Conservation (phyloP, 2,113 vertebrate genomes). For the Plectropomus leopardus region DNA sequence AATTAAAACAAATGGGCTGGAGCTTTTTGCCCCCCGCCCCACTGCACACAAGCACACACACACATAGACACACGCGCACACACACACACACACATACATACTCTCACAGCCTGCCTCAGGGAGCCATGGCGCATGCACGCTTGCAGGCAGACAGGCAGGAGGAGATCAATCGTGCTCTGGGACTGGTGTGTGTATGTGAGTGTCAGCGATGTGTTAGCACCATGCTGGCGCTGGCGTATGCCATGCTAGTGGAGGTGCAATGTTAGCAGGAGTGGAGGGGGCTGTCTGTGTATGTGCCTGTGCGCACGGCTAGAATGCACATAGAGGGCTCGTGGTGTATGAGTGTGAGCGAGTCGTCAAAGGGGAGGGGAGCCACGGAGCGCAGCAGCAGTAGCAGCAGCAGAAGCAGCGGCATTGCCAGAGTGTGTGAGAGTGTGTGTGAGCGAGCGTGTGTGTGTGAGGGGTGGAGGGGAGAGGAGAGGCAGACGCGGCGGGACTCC, state of each 20-base stretch:
- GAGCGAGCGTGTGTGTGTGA: constrained; percentile 67
- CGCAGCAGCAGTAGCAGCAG: constrained; percentile 54
- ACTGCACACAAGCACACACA: constrained; percentile 53
- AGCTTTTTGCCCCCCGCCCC: constrained; percentile 65
- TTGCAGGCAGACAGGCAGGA: constrained; percentile 65
- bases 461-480: constrained; percentile 76
- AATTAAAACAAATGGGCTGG: constrained; percentile 75
- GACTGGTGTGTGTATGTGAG: constrained; percentile 57
- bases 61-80: constrained; percentile 31
- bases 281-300: constrained; percentile 69
- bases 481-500: constrained; percentile 76
- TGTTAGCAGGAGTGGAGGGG: constrained; percentile 66
- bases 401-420: constrained; percentile 55
- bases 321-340: constrained; percentile 70
- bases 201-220: constrained; percentile 65
- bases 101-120: constrained; percentile 65
- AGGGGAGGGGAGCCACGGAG: constrained; percentile 77
- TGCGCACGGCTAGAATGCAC: constrained; percentile 74
- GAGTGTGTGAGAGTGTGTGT: constrained; percentile 70
- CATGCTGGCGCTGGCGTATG: constrained; percentile 70
- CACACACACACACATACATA: constrained; percentile 48
- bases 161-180: constrained; percentile 72
- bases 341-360: constrained; percentile 76
- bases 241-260: constrained; percentile 70
- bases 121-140: constrained; percentile 71